Base-by-base conservation (phyloP, 2,797 vertebrate genomes). In the Bovichtus diacanthus region DNA sequence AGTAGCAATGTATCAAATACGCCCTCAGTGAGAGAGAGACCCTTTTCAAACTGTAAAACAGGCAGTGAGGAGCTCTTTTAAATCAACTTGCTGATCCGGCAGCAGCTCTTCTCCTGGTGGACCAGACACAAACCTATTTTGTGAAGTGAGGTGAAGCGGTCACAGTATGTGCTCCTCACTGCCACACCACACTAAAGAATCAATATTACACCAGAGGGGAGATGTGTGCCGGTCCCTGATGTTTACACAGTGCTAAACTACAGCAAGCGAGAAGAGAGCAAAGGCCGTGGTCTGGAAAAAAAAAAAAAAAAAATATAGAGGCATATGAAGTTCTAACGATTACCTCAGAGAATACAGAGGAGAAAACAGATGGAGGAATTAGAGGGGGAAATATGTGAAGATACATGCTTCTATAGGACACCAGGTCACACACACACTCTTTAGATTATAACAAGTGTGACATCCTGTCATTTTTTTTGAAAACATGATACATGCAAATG, bases 161-260 rank as follows among this genome's bases (percentile, higher is more conserved):
- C 90, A 92, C 84, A 91, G 79, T 85, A 13, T 85, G 78, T 87
- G 78, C 77, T 83, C 75, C 62, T 67, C 56, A 29, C 66, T 7
- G 36, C 68, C 70, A 72, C 63, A 71, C 43, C 49, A 74, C 80
- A 70, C 80, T 55, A 29, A 62, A 83, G 60, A 77, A 94, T 93
- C 90, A 89, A 93, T 94, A 93, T 78, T 88, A 72, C 85, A 86
- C 71, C 55, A 54, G 80, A 88, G 81, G 74, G 88, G 71, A 88
- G 84, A 74, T 51, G 67, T 76, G 50, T 62, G 47, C 46, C 10
- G 31, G 74, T 90, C 89, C 89, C 84, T 65, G 66, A 84, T 90
- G 89, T 92, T 93, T 90, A 87, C 76, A 79, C 51, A 72, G 56
- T 41, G 38, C 62, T 68, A 41, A 78, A 76, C 54, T 51, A 55